Percentiles rank a stretch among this genome's conserved stretches.
Evolutionary conservation across 2,797 vertebrate species (phyloP).

Genomic region (Muscicapa comitata): DNA sequence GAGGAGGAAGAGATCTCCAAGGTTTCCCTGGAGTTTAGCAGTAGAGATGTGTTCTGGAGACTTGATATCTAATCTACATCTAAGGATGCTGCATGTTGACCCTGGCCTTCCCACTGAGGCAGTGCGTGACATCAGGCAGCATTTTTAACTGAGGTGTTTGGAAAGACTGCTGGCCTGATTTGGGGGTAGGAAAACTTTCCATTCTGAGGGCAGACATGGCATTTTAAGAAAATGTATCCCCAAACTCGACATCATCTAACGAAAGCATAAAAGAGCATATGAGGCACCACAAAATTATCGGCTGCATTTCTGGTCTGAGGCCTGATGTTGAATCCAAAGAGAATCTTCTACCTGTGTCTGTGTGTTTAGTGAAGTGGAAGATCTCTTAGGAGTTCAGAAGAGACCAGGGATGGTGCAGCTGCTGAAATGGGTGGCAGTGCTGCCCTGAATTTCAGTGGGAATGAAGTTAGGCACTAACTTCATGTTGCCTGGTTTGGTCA

Average conservation of each 20-base stretch:
- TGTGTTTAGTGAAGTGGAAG: background rate
- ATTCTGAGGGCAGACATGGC: background rate
- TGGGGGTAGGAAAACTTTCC: background rate
- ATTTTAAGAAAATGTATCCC: background rate
- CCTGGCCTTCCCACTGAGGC: background rate
- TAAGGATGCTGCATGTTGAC: background rate
- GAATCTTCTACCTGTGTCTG: background rate
- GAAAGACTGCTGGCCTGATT: background rate
- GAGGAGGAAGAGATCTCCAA: background rate
- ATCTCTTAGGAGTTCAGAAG: background rate
- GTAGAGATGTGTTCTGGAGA: background rate
- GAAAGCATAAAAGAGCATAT: background rate
- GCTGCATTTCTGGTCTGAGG: background rate
- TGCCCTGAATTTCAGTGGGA: background rate
- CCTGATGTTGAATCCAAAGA: background rate
- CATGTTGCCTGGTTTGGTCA: background rate
- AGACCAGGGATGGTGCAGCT: background rate
- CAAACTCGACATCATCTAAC: background rate
- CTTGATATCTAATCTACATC: background rate
- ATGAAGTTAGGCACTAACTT: background rate
- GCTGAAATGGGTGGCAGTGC: background rate
- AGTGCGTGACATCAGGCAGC: accelerated
- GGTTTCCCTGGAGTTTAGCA: background rate
- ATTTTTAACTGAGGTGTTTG: background rate
- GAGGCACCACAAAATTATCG: background rate